Conservation (phyloP, 2,888 invertebrate species). For the Onchidella celtica region DNA sequence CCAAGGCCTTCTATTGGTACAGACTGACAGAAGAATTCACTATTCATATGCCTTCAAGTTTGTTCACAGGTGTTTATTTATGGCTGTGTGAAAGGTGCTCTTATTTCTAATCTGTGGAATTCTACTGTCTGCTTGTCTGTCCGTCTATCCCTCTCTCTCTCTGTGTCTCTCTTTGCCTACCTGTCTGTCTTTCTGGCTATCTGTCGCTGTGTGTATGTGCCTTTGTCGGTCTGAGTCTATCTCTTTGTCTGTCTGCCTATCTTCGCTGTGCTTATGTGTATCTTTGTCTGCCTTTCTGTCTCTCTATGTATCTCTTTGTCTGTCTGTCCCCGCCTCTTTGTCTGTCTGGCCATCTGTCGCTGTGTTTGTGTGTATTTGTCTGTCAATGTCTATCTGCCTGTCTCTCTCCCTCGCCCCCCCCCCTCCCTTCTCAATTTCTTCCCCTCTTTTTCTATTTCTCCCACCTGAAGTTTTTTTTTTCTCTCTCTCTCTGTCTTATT, state of each 20-base stretch:
- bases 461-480: too few species aligned
- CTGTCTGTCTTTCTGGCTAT: constrained; percentile 1
- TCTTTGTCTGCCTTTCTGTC: not conserved
- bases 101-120: too few species aligned
- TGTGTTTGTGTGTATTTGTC: not conserved
- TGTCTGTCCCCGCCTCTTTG: not conserved
- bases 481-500: too few species aligned
- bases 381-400: not conserved
- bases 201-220: constrained; percentile 1
- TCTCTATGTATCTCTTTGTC: not conserved
- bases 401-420: not conserved
- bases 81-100: too few species aligned
- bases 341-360: not conserved
- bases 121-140: not conserved
- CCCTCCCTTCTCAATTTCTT: not conserved
- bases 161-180: not conserved
- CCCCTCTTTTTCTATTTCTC: too few species aligned
- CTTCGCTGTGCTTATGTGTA: not conserved
- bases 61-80: too few species aligned
- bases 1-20: too few species aligned
- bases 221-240: not conserved
- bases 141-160: not conserved
- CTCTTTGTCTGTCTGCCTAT: not conserved
- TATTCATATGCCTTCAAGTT: too few species aligned
- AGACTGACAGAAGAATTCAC: too few species aligned